Evolutionary conservation across 2,888 invertebrate species (phyloP).

Genomic region (Reticulitermes lucifugus): DNA sequence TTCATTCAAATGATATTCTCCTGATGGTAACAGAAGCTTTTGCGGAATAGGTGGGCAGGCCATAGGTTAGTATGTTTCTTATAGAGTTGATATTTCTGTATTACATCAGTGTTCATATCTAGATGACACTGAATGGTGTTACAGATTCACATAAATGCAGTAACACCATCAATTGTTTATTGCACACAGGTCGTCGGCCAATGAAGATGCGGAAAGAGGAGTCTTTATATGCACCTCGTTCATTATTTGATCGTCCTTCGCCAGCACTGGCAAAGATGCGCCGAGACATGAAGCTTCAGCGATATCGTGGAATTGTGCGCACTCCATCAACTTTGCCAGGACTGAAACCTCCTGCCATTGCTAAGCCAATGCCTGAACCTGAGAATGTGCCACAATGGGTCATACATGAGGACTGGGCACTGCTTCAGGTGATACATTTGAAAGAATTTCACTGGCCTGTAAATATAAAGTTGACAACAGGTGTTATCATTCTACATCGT

Average conservation of each 20-base stretch:
- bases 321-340: slow-evolving; percentile 58
- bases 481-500: too few relatives aligned
- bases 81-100: too few relatives aligned
- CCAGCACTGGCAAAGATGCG: slow-evolving; percentile 80
- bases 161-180: too few relatives aligned
- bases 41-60: too few relatives aligned
- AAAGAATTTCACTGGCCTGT: too few relatives aligned
- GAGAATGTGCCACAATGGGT: slow-evolving; percentile 88
- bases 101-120: too few relatives aligned
- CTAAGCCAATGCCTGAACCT: slow-evolving; percentile 66
- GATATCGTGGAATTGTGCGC: slow-evolving; percentile 64
- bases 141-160: too few relatives aligned
- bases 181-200: slow-evolving; percentile 68
- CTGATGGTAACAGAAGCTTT: too few relatives aligned
- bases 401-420: slow-evolving; percentile 89
- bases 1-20: too few relatives aligned
- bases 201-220: slow-evolving; percentile 76
- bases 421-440: slow-evolving; percentile 75
- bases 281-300: slow-evolving; percentile 81
- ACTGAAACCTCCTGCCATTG: slow-evolving; percentile 54
- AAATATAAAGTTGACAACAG: too few relatives aligned
- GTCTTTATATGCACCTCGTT: slow-evolving; percentile 80
- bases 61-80: too few relatives aligned
- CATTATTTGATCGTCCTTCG: slow-evolving; percentile 83
- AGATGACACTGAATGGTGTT: too few relatives aligned